Base-by-base conservation (phyloP, 2,113 vertebrate genomes). In the Cyanistes caeruleus region DNA sequence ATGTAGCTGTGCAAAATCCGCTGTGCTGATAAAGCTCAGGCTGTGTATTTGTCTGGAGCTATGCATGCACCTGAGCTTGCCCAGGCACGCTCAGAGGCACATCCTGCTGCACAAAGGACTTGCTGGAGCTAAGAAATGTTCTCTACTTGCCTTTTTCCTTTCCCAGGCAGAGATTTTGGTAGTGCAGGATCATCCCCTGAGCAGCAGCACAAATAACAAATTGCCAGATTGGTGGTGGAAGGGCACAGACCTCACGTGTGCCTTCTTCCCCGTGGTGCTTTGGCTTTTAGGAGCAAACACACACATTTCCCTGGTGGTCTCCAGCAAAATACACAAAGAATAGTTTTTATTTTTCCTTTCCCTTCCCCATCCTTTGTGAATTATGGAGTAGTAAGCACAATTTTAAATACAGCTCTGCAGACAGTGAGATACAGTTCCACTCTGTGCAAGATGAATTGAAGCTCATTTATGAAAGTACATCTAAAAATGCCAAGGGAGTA, bases 401-500 rank as follows among this genome's bases (percentile, higher is more conserved):
- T 96, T 97, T 95, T 83, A 95, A 98, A 94, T 64, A 72, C 65
- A 96, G 91, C 78, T 90, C 92, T 91, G 80, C 92, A 96, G 95
- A 84, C 93, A 94, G 86, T 58, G 73, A 96, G 96, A 92, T 90
- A 93, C 83, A 96, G 95, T 93, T 94, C 83, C 90, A 93, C 89
- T 97, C 89, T 16, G 23, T 81, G 82, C 88, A 96, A 97, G 96
- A 98, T 72, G 90, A 98, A 98, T 79, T 93, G 96, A 94, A 98
- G 81, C 95, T 97, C 97, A 95, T 97, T 98, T 97, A 95, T 97
- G 76, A 98, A 98, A 97, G 95, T 95, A 95, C 91, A 95, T 95
- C 91, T 92, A 67, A 96, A 98, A 97, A 96, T 97, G 95, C 96
- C 97, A 96, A 92, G 98, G 97, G 98, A 98, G 84, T 84, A 96